A percentile compares a stretch with the other conserved stretches of the same genome.
Evolutionary conservation across 1,140 invertebrate genomes (phyloP).

Genomic region (Drosophila watanabei): DNA sequence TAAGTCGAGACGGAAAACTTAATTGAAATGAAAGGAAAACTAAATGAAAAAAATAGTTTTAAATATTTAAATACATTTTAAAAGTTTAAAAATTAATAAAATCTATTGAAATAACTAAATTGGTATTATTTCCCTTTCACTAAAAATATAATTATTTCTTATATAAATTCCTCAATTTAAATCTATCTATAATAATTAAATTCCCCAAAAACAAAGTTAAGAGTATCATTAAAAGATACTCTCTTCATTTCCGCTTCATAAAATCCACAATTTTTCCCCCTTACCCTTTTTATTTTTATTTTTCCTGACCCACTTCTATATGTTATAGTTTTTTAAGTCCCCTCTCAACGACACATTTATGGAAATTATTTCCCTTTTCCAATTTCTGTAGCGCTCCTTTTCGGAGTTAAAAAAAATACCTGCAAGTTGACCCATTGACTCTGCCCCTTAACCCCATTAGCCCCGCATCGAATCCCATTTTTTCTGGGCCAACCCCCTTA

Average conservation of each 20-base stretch:
- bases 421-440: slow-evolving; percentile 13
- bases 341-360: slow-evolving; percentile 33
- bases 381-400: slow-evolving; percentile 9
- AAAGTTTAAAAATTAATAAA: too few species aligned
- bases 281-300: background rate
- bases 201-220: background rate
- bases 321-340: slow-evolving; percentile 6
- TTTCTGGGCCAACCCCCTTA: slow-evolving; percentile 11
- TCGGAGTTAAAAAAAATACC: slow-evolving; percentile 17
- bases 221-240: background rate
- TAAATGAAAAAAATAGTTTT: background rate
- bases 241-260: background rate
- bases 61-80: background rate
- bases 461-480: slow-evolving; percentile 8
- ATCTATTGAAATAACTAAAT: too few species aligned
- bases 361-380: slow-evolving; percentile 36
- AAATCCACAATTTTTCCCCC: background rate
- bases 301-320: background rate
- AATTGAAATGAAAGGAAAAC: background rate
- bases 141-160: background rate
- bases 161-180: background rate
- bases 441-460: slow-evolving; percentile 38
- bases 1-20: background rate
- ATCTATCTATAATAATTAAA: background rate
- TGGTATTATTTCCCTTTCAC: too few species aligned